Base-by-base conservation (phyloP, 2,888 invertebrate genomes). In the Ecdyonurus torrentis region DNA sequence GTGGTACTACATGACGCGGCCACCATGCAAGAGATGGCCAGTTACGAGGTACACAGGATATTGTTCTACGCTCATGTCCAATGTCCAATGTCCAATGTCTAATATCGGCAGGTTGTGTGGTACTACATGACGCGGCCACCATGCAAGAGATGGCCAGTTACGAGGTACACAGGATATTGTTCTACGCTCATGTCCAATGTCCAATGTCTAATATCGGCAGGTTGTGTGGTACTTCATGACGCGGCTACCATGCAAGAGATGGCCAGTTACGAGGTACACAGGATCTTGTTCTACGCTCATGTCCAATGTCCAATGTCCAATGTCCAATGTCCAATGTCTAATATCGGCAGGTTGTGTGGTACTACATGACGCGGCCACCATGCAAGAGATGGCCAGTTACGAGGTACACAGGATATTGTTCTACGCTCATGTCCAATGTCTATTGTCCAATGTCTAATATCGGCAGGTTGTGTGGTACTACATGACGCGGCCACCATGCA, bases 151-250 rank as follows among this genome's bases (percentile, higher is more conserved):
- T 95, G 75, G 85, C 90, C 0, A 84, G 88, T 2, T 98, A 93
- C 74, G 88, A 92, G 69, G 90, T 97, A 64, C 91, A 92, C 70
- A 85, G 92, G 67, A 96, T 97, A 67, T 81, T 94, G 66, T 94
- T 96, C 78, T 98, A 96, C 76, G 94, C 94, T 5, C 86, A 94
- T 60, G 98, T 98, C 5, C n/a, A n/a, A n/a, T n/a, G n/a, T n/a
- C n/a, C n/a, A n/a, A n/a, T n/a, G n/a, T n/a, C 59, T 64, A 69
- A 73, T 22, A 10, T 50, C 50, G 7, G 50, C 74, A 91, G 89
- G 50, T 75, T 90, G 5, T 89, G 50, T 50, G 50, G 50, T 50
- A 50, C 50, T 50, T 50, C 50, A 93, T 72, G 96, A 98, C 74
- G 89, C 89, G 2, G 82, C 79, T 61, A 83, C 84, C 25, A 89